Conservation (phyloP, 2,113 vertebrate genomes). For the Canis aureus region DNA sequence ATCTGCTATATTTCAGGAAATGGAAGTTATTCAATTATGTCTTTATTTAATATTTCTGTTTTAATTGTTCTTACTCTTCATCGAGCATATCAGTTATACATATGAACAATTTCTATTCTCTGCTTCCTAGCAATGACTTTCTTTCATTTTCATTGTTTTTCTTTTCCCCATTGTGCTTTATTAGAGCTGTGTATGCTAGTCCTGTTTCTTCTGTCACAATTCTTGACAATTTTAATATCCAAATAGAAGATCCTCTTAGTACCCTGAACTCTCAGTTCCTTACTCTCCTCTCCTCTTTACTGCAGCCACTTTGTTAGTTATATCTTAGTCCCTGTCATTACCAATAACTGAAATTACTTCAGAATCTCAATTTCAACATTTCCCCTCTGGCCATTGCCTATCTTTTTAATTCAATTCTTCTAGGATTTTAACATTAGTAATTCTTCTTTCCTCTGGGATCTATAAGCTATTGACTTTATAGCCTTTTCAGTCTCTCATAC, state of each 20-base stretch:
- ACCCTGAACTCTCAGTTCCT: background rate
- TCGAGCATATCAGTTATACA: background rate
- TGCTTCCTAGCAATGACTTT: background rate
- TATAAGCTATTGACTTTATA: background rate
- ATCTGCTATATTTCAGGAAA: background rate
- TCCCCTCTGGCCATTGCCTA: background rate
- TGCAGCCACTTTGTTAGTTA: background rate
- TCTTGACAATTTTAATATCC: conserved; percentile 9
- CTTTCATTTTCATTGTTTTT: background rate
- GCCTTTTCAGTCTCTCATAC: background rate
- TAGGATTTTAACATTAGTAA: background rate
- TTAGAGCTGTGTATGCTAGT: background rate
- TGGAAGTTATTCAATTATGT: background rate
- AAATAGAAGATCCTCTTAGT: background rate
- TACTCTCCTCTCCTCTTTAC: background rate
- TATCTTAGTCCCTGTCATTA: background rate
- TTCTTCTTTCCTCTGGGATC: background rate
- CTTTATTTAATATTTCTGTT: background rate
- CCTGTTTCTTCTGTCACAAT: background rate
- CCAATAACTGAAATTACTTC: background rate
- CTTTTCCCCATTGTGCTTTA: background rate
- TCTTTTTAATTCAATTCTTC: background rate
- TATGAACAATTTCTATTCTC: background rate
- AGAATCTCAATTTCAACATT: background rate
- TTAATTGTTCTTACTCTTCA: background rate